A percentile compares a stretch with the other conserved stretches of the same genome.
Conservation (phyloP, 2,888 invertebrate genomes). For the Euphydryas editha region DNA sequence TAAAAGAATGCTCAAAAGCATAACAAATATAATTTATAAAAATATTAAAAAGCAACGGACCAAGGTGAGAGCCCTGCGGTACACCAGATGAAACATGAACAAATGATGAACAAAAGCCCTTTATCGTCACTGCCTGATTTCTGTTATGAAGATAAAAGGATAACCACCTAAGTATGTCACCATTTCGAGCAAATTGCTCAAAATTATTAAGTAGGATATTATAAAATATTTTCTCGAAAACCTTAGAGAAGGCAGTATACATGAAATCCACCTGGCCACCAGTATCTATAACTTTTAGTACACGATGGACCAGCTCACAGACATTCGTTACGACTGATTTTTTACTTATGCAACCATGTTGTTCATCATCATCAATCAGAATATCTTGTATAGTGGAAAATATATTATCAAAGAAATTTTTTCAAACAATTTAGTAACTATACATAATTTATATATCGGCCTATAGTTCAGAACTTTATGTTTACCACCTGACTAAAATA, state of each 20-base stretch:
- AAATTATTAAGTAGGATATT: too few relatives aligned
- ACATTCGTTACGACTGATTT: not conserved
- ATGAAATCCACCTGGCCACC: not conserved
- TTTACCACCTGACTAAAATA: not conserved
- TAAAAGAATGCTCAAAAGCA: not conserved
- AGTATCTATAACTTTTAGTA: not conserved
- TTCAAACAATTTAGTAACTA: not conserved
- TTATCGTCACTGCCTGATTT: too few relatives aligned
- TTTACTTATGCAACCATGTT: too few relatives aligned
- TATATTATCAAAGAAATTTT: too few relatives aligned
- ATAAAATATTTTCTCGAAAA: not conserved
- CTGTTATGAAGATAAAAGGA: too few relatives aligned
- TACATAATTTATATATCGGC: not conserved
- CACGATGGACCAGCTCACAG: not conserved
- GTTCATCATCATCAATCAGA: too few relatives aligned
- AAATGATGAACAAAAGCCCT: too few relatives aligned
- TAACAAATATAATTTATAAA: too few relatives aligned
- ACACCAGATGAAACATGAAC: too few relatives aligned
- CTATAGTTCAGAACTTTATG: not conserved
- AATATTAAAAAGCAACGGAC: too few relatives aligned
- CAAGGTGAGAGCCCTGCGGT: too few relatives aligned
- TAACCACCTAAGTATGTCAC: not conserved
- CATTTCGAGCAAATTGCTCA: not conserved
- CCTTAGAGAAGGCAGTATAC: not conserved
- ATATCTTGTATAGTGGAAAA: too few relatives aligned